Evolutionary conservation across 2,888 invertebrate genomes (phyloP).

Genomic region (Perizoma flavofasciatum): DNA sequence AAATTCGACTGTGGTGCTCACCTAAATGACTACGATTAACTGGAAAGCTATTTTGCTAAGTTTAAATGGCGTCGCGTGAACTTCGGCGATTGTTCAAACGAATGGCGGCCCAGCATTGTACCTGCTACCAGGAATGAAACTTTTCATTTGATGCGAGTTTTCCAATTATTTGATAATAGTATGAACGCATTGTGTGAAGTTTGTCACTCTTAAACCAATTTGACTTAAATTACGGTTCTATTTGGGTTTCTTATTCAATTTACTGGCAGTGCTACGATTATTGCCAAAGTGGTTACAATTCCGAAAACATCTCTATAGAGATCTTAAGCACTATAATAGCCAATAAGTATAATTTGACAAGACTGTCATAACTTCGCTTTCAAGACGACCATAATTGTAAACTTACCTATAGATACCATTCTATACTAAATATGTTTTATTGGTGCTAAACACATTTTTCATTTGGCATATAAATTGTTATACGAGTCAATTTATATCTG

Average conservation of each 20-base stretch:
- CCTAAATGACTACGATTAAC: constrained; percentile 75
- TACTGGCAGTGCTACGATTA: neutral
- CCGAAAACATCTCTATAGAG: too few relatives aligned
- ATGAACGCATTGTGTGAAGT: constrained; percentile 31
- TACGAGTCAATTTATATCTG: constrained; percentile 46
- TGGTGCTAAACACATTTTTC: constrained; percentile 31
- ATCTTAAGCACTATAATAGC: too few relatives aligned
- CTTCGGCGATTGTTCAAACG: constrained; percentile 69
- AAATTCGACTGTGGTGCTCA: constrained; percentile 62
- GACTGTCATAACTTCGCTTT: too few relatives aligned
- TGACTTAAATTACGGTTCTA: constrained; percentile 8
- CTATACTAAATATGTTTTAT: constrained; percentile 25
- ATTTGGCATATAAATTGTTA: constrained; percentile 35
- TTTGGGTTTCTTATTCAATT: neutral
- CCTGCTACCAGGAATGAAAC: constrained; percentile 51
- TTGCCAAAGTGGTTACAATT: too few relatives aligned
- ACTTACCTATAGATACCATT: neutral
- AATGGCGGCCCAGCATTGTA: constrained; percentile 65
- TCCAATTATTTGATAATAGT: constrained; percentile 34
- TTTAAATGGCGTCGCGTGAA: constrained; percentile 69
- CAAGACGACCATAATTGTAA: too few relatives aligned
- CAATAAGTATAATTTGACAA: too few relatives aligned
- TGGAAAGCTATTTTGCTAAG: constrained; percentile 73
- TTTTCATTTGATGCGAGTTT: constrained; percentile 48
- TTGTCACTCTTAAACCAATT: constrained; percentile 29